Evolutionary conservation across 2,797 vertebrate species (phyloP).

Genomic region (Ambastaia sidthimunki): DNA sequence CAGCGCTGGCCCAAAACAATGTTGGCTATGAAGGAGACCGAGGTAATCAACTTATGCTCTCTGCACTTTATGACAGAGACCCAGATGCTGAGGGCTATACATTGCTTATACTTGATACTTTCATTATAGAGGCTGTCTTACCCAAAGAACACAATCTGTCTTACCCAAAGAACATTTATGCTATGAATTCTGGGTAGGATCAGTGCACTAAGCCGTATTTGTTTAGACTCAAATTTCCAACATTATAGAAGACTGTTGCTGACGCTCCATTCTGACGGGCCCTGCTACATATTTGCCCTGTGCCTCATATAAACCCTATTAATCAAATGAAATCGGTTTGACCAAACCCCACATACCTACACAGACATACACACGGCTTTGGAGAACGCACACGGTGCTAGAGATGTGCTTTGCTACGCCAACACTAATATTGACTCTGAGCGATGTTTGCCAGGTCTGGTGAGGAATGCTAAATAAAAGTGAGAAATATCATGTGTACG

Average conservation of each 20-base stretch:
- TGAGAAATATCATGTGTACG: conserved; percentile 41
- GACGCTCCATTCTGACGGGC: too few species aligned
- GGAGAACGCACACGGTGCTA: too few species aligned
- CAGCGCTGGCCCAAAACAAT: neutral
- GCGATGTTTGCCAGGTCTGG: conserved; percentile 60
- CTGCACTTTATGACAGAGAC: neutral
- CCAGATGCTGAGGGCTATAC: conserved; percentile 1
- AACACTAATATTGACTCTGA: conserved; percentile 58
- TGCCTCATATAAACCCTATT: neutral
- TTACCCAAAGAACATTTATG: conserved; percentile 29
- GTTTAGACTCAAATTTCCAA: neutral
- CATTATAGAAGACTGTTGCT: neutral
- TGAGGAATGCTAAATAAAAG: conserved; percentile 55
- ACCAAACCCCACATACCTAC: conserved; percentile 3
- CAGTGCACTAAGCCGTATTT: too few species aligned
- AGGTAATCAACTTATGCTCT: conserved; percentile 29
- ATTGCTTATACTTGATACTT: neutral
- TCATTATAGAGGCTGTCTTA: conserved; percentile 6
- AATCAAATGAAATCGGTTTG: conserved; percentile 14
- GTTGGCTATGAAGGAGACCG: neutral
- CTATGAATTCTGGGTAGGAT: conserved; percentile 1
- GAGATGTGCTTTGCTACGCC: conserved; percentile 41
- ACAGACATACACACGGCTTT: conserved; percentile 15
- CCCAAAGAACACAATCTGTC: conserved; percentile 12
- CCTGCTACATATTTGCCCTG: neutral